Percentiles rank a stretch among this genome's conserved stretches.
These are phyloP conservation scores for Polypterus bichir DNA, from an alignment of 2,113 vertebrate species.

Conservation along the genomic window DNA sequence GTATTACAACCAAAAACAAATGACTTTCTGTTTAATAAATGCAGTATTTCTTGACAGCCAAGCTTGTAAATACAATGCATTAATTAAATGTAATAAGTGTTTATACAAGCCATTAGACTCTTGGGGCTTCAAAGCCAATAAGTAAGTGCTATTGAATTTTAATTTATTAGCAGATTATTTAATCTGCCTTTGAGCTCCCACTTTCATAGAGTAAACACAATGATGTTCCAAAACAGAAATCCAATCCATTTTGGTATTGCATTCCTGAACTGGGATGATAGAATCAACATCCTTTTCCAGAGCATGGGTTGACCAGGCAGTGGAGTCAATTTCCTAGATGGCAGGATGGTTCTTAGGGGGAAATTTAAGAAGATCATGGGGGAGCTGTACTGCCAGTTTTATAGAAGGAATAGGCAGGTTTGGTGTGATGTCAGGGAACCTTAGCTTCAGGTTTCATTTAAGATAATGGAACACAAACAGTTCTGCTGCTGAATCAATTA, in stretches of 20 bases:
- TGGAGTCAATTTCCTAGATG: background rate
- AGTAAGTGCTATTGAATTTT: constrained; percentile 5
- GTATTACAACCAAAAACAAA: too few species aligned
- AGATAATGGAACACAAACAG: background rate
- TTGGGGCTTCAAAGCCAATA: background rate
- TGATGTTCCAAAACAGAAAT: background rate
- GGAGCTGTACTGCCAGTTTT: background rate
- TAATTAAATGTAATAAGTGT: constrained; percentile 2
- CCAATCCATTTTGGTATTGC: background rate
- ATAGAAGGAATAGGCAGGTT: too few species aligned
- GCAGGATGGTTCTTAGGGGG: background rate
- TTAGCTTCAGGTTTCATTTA: background rate
- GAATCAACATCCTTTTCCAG: background rate
- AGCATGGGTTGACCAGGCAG: constrained; percentile 1
- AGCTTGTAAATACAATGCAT: constrained; percentile 7
- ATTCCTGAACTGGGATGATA: background rate
- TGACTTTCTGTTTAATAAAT: background rate
- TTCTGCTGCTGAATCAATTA: background rate
- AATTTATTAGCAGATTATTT: constrained; percentile 4
- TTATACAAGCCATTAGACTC: constrained; percentile 5
- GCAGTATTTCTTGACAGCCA: background rate
- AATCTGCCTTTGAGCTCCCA: background rate
- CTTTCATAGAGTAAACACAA: background rate
- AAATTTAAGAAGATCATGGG: background rate
- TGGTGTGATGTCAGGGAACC: too few species aligned